Percentiles rank a stretch among this genome's conserved stretches.
phyloP scores from a whole-genome alignment of 2,888 invertebrate genomes.

The Microctonus aethiopoides region DNA sequence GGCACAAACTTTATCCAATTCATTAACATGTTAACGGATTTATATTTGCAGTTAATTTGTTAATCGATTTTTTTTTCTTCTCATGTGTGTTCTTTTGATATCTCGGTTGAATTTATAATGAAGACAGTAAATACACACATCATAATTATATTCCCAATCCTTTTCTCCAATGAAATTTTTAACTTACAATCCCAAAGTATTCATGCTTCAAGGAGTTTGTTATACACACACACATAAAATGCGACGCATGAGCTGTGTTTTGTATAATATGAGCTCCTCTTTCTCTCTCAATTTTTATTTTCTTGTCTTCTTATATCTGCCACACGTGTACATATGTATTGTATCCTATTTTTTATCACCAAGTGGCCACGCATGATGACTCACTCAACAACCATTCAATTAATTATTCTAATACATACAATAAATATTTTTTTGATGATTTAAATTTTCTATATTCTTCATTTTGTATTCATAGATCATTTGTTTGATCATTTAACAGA shows the following conservation, averaged over 20 bases:
- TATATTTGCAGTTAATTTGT: neutral
- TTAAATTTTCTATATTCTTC: neutral
- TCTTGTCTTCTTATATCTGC: neutral
- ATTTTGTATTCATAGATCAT: neutral
- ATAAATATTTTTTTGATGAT: neutral
- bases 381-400: neutral
- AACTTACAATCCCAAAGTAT: slow-evolving; percentile 1
- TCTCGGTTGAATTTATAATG: slow-evolving; percentile 17
- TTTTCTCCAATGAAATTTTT: slow-evolving; percentile 22
- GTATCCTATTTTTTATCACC: slow-evolving; percentile 7
- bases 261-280: neutral
- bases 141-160: slow-evolving; percentile 11
- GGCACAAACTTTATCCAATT: neutral
- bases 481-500: slow-evolving; percentile 7
- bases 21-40: slow-evolving; percentile 24
- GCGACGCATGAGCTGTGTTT: slow-evolving; percentile 11
- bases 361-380: slow-evolving; percentile 24
- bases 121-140: slow-evolving; percentile 1
- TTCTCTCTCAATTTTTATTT: too few species aligned
- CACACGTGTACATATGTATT: neutral
- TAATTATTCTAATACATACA: slow-evolving; percentile 6
- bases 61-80: neutral
- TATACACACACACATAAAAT: neutral
- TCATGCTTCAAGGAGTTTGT: slow-evolving; percentile 20
- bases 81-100: neutral